Evolutionary conservation across 2,888 invertebrate species (phyloP), one percentile per base, ranked within the genome.

Genomic region (Dyspetes luteomarginatus): DNA sequence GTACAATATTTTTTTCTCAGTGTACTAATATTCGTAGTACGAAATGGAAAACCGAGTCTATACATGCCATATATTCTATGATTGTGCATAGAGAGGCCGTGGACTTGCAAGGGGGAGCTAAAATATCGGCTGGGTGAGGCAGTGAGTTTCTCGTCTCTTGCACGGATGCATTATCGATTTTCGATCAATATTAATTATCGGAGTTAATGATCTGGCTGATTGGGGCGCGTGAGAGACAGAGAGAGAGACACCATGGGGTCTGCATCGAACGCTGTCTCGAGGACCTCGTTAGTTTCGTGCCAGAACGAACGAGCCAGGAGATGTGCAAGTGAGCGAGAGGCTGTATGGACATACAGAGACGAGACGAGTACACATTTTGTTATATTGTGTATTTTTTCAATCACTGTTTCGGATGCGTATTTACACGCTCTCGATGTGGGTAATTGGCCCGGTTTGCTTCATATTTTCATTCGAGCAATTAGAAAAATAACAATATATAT

Each of bases 161-260:
- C 58, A 68, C 56, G 60, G 64, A 69, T 78, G 81, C 56, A 80
- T 84, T 83, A 86, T 89, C 86, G 89, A 90, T 89, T 87, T 85
- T 82, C 86, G 84, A 89, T 89, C 87, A 87, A 88, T 88, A 89
- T 89, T 89, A 89, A 90, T 90, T 89, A 89, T 86, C 85, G 81
- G 82, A 87, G 88, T 88, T 89, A 89, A 89, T 89, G 89, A 89
- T 89, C 88, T 84, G 86, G 86, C 87, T 88, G 89, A 90, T 90
- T 89, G 88, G 87, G 85, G 84, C 80, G 81, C 80, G 82, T 56
- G 83, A 67, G 62, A 50, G 43, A 60, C 28, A 56, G 48, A n/a
- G 50, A 58, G 60, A 30, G 48, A 71, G 45, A 58, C 56, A 71
- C 28, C 71, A 58, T 45, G 56, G 58, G n/a, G n/a, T n/a, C n/a